Evolutionary conservation across 2,113 vertebrate genomes (phyloP).

Genomic region (Ginglymostoma cirratum): DNA sequence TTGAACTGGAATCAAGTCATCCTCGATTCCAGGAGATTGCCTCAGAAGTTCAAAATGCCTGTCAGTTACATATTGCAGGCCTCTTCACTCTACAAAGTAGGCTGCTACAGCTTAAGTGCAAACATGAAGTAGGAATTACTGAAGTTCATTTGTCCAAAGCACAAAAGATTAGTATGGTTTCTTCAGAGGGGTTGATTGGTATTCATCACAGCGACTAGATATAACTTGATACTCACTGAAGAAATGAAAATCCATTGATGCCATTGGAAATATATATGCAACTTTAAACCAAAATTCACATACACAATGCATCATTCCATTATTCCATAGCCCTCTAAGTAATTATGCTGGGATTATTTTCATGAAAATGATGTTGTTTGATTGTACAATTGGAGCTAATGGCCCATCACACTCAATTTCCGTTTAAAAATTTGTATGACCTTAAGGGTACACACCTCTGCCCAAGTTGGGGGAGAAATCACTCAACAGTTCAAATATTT

Average conservation of each 20-base stretch:
- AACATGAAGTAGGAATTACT: neutral
- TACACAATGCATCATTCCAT: neutral
- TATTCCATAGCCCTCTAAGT: neutral
- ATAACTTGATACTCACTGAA: neutral
- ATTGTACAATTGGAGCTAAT: neutral
- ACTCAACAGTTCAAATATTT: slow-evolving; percentile 4
- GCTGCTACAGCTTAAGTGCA: neutral
- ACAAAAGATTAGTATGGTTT: neutral
- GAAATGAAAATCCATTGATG: neutral
- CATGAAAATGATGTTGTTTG: neutral
- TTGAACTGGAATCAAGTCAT: too few relatives aligned
- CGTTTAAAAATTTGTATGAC: neutral
- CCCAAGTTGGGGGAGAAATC: neutral
- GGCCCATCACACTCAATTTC: neutral
- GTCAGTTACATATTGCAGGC: neutral
- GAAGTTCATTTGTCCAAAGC: neutral
- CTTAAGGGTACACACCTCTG: neutral
- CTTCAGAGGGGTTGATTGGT: neutral
- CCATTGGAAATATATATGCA: neutral
- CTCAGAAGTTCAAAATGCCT: neutral
- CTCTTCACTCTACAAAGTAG: neutral
- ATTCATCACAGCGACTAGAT: neutral
- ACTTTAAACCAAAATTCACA: neutral
- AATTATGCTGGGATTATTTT: neutral
- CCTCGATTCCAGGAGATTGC: too few relatives aligned